Base-by-base conservation (phyloP, 2,113 vertebrate genomes). In the Sceloporus undulatus region DNA sequence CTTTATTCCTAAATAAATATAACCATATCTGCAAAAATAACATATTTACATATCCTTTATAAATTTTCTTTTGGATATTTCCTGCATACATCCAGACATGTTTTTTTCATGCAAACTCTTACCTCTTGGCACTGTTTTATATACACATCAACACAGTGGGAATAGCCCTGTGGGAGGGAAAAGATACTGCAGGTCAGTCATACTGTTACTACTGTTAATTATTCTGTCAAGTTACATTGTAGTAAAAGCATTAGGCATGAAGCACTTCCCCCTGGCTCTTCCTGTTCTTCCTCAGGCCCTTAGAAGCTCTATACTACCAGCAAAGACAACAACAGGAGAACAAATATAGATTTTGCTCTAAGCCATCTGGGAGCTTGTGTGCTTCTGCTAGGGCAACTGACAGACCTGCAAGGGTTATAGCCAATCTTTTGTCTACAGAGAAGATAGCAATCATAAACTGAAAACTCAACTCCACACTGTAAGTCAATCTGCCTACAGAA, bases 81-180 rank as follows among this genome's bases (percentile, higher is more conserved):
- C 42, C 4, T 86, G 25, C 9, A 2, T 1, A 76, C 19, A 82
- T 93, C 48, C 48, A 66, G 8, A 74, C 78, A 85, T 62, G 66
- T 34, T 4, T 7, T 38, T 42, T 13, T 18, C 27, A 70, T 4
- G 38, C 81, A 94, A 73, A 18, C 54, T 79, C 85, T 97, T 97
- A 99, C 99, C 97, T 99, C 99, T 94, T 99, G 99, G 96, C 99
- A 99, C 93, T 99, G 99, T 94, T 99, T 99, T 96, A 99, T 99
- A 93, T 99, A 99, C 93, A 99, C 99, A 93, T 99, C 99, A 91
- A 99, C 98, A 88, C 99, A 99, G 94, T 99, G 98, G 90, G 99
- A 99, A 95, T 99, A 99, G 91, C 99, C 99, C 99, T 99, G 70
- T 0, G 56, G 92, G 66, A 40, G 18, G 8, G 82, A 93, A 94